Evolutionary conservation across 2,888 invertebrate genomes (phyloP).

Genomic region (Malachius bipustulatus): DNA sequence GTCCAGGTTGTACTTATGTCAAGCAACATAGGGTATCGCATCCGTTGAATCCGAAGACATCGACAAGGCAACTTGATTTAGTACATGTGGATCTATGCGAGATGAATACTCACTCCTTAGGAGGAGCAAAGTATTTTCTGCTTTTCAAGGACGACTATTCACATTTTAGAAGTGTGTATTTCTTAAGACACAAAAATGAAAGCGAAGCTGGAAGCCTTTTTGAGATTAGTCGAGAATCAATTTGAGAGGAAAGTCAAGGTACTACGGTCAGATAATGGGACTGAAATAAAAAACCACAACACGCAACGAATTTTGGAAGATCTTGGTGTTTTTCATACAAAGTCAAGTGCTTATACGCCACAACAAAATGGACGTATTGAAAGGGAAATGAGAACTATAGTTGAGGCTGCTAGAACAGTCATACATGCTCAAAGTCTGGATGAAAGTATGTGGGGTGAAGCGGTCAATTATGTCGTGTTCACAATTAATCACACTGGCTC

Average conservation of each 20-base stretch:
- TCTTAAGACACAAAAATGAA: slow-evolving; percentile 23
- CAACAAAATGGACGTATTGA: slow-evolving; percentile 28
- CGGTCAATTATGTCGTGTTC: slow-evolving; percentile 21
- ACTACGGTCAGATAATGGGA: slow-evolving; percentile 24
- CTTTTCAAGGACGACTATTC: slow-evolving; percentile 22
- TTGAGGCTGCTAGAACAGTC: slow-evolving; percentile 24
- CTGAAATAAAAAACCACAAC: slow-evolving; percentile 23
- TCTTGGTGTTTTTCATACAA: slow-evolving; percentile 22
- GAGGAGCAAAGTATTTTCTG: slow-evolving; percentile 25
- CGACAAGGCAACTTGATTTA: slow-evolving; percentile 19
- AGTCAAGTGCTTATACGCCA: slow-evolving; percentile 23
- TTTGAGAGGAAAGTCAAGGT: slow-evolving; percentile 21
- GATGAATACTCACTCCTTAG: slow-evolving; percentile 21
- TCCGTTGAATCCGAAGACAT: slow-evolving; percentile 20
- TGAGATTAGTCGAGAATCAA: slow-evolving; percentile 27
- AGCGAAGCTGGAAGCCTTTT: too few relatives aligned
- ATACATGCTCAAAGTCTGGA: slow-evolving; percentile 17
- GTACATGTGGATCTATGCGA: slow-evolving; percentile 25
- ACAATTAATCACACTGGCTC: slow-evolving; percentile 22
- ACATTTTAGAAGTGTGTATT: slow-evolving; percentile 23
- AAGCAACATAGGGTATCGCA: slow-evolving; percentile 19
- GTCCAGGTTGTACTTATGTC: slow-evolving; percentile 13
- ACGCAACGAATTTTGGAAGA: slow-evolving; percentile 20
- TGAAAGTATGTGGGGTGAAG: slow-evolving; percentile 21
- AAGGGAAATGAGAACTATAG: slow-evolving; percentile 27